Base-by-base conservation (phyloP, 2,888 invertebrate species). In the Agonopterix arenella region DNA sequence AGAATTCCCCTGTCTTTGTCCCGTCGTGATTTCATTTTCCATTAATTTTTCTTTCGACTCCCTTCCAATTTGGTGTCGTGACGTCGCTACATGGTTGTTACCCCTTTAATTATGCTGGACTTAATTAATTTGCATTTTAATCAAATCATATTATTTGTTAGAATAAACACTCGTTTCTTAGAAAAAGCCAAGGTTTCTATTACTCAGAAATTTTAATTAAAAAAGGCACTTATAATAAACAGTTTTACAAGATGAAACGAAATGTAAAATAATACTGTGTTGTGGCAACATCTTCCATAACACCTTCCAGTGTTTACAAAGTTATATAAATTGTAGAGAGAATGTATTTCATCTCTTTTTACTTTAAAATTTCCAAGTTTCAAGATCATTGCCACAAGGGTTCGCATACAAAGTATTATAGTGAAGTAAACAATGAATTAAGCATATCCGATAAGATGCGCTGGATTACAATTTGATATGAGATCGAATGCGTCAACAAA, bases 1-100 rank as follows among this genome's bases (percentile, higher is more conserved):
- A 84, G 84, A 89, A 84, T 83, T 84, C 86, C 80, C 84, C 84
- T 84, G 88, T 86, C 88, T 88, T 88, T 86, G 85, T 84, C 78
- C 82, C 78, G 84, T 80, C 83, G 80, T 86, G 88, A 89, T 89
- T 88, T 86, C 85, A 84, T 86, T 88, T 89, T 86, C 82, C 83
- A 89, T 88, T 88, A 88, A 85, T 88, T 88, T 88, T 86, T 88
- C 86, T 88, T 89, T 86, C 80, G 76, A 74, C 90, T 91, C 83
- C 91, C 92, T 93, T 91, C 50, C 93, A 84, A 88, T 86, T 89
- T 84, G 80, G 77, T 79, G 80, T 81, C 80, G 84, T 83, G 80
- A 79, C 80, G 77, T 71, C 72, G 78, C 71, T 80, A 84, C 80
- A 83, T 80, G 77, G 80, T 81, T 80, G 79, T 79, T 83, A 89